Percentiles rank a stretch among this genome's conserved stretches.
These are phyloP conservation scores for Pinna nobilis DNA, from an alignment of 1,140 invertebrate genomes.

Conservation along the genomic window DNA sequence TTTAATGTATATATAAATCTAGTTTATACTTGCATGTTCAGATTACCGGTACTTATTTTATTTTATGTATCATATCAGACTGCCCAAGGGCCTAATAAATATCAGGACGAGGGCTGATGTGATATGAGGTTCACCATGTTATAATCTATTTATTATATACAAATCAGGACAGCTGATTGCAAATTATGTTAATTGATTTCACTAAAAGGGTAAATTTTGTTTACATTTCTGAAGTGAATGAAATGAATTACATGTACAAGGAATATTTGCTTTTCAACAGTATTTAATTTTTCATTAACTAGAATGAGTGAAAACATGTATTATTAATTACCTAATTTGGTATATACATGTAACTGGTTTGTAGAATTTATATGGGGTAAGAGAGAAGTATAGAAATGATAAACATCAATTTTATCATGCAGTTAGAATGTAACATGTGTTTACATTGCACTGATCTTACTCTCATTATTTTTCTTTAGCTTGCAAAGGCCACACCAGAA, in stretches of 20 bases:
- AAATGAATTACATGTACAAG: too few relatives aligned
- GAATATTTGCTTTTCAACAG: too few relatives aligned
- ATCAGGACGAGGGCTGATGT: too few relatives aligned
- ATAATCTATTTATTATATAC: too few relatives aligned
- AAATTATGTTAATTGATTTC: too few relatives aligned
- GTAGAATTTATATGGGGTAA: neutral
- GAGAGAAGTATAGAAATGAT: neutral
- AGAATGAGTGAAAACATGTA: too few relatives aligned
- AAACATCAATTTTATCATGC: neutral
- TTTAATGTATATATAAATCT: neutral
- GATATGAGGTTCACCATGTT: too few relatives aligned
- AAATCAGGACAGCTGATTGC: too few relatives aligned
- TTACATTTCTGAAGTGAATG: too few relatives aligned
- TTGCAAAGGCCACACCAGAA: slow-evolving; percentile 61
- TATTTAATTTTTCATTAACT: too few relatives aligned
- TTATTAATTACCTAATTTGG: neutral
- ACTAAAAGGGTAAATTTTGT: too few relatives aligned
- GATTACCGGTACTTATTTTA: neutral
- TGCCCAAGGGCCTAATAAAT: too few relatives aligned
- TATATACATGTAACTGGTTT: neutral
- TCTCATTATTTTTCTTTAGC: slow-evolving; percentile 51
- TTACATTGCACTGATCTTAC: neutral
- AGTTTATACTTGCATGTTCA: neutral
- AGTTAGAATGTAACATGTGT: neutral
- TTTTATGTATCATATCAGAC: neutral